These are phyloP conservation scores for Cyprinodon variegatus DNA, from an alignment of 2,113 vertebrate genomes.

Conservation along the genomic window DNA sequence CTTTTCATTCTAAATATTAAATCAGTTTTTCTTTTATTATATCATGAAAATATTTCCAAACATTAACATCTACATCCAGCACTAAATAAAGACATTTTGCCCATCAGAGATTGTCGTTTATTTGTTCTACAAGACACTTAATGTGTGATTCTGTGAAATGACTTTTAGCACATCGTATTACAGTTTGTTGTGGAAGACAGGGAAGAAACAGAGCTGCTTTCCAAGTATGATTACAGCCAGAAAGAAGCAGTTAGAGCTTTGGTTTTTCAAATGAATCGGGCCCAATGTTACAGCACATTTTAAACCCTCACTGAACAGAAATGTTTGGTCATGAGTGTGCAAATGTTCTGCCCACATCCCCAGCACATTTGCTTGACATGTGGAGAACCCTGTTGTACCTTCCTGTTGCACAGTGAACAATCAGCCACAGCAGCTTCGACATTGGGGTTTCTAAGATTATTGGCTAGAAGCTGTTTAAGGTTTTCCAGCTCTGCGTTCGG, in stretches of 20 bases:
- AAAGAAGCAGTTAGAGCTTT: background rate
- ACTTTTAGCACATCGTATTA: background rate
- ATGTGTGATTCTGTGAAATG: background rate
- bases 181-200: background rate
- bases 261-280: background rate
- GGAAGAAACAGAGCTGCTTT: background rate
- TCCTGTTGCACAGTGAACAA: slow-evolving; percentile 64
- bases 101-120: slow-evolving; percentile 11
- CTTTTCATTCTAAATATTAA: background rate
- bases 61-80: background rate
- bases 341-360: slow-evolving; percentile 72
- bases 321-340: slow-evolving; percentile 66
- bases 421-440: background rate
- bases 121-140: slow-evolving; percentile 7
- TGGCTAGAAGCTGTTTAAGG: slow-evolving; percentile 54
- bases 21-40: background rate
- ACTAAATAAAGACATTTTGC: slow-evolving; percentile 47
- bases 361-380: slow-evolving; percentile 66
- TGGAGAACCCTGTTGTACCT: slow-evolving; percentile 13
- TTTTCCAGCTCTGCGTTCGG: slow-evolving; percentile 12
- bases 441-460: background rate
- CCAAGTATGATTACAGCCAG: background rate
- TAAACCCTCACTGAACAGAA: background rate
- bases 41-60: slow-evolving; percentile 10
- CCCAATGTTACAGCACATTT: background rate